phyloP scores from a whole-genome alignment of 2,888 invertebrate species.

The Octodonta nipae region DNA sequence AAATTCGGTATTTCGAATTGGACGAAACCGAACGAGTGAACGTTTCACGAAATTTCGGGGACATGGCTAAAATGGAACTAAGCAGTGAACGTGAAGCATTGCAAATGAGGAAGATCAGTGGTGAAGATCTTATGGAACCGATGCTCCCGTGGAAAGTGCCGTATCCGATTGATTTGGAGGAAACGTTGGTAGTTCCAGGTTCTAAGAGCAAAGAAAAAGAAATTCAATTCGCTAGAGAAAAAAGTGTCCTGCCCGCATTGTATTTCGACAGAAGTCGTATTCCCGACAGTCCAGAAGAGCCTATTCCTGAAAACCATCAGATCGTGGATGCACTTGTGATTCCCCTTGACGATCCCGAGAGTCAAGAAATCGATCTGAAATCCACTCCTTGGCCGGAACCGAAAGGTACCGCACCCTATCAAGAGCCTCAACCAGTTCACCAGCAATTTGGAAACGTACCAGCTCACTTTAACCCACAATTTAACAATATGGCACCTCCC shows the following conservation, averaged over 20 bases:
- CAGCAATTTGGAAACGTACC: constrained; percentile 40
- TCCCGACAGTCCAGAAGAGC: constrained; percentile 76
- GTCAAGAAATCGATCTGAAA: constrained; percentile 68
- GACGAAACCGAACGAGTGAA: constrained; percentile 94
- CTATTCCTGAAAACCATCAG: constrained; percentile 67
- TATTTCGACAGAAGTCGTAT: constrained; percentile 72
- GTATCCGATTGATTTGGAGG: constrained; percentile 54
- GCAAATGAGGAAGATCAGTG: constrained; percentile 59
- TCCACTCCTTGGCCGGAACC: constrained; percentile 75
- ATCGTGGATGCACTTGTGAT: constrained; percentile 68
- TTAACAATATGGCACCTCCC: constrained; percentile 32
- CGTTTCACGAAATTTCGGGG: constrained; percentile 80
- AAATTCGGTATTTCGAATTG: constrained; percentile 79
- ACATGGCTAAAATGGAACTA: constrained; percentile 83
- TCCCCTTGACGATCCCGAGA: constrained; percentile 80
- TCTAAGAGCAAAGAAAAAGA: constrained; percentile 75
- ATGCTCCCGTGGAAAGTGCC: constrained; percentile 64
- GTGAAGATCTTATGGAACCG: constrained; percentile 71
- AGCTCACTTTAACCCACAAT: constrained; percentile 33
- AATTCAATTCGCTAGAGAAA: constrained; percentile 76
- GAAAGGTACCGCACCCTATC: constrained; percentile 47
- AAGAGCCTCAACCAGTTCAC: constrained; percentile 27
- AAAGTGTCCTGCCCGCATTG: constrained; percentile 65
- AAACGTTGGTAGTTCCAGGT: constrained; percentile 53
- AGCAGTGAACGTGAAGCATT: constrained; percentile 74